phyloP scores from a whole-genome alignment of 2,888 invertebrate genomes.

The Noctua fimbriata region DNA sequence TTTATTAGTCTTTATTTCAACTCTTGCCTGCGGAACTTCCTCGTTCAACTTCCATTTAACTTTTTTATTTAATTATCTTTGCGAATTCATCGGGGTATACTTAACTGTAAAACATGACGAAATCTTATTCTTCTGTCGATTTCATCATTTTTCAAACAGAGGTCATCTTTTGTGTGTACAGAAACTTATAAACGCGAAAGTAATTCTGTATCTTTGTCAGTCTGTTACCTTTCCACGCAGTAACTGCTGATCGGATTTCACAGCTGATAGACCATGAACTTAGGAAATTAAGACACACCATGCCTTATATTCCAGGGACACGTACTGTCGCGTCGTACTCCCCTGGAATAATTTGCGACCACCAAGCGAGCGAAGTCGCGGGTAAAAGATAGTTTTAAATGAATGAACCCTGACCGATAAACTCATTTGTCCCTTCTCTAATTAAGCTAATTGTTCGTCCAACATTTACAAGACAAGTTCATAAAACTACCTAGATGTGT shows the following conservation, averaged over 20 bases:
- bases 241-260: background rate
- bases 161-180: background rate
- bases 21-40: background rate
- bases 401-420: conserved; percentile 45
- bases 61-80: conserved; percentile 19
- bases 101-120: conserved; percentile 17
- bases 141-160: conserved; percentile 7
- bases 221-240: background rate
- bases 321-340: background rate
- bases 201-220: background rate
- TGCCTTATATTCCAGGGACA: background rate
- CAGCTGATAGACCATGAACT: background rate
- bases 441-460: conserved; percentile 55
- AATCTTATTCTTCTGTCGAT: conserved; percentile 7
- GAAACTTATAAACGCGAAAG: background rate
- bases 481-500: conserved; percentile 24
- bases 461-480: conserved; percentile 28
- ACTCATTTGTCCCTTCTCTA: conserved; percentile 53
- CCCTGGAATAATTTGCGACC: background rate
- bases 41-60: background rate
- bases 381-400: conserved; percentile 11
- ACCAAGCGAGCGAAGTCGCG: background rate
- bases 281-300: background rate
- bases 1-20: background rate
- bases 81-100: conserved; percentile 23